Conservation (phyloP, 2,797 vertebrate genomes). For the Anguilla megastoma region DNA sequence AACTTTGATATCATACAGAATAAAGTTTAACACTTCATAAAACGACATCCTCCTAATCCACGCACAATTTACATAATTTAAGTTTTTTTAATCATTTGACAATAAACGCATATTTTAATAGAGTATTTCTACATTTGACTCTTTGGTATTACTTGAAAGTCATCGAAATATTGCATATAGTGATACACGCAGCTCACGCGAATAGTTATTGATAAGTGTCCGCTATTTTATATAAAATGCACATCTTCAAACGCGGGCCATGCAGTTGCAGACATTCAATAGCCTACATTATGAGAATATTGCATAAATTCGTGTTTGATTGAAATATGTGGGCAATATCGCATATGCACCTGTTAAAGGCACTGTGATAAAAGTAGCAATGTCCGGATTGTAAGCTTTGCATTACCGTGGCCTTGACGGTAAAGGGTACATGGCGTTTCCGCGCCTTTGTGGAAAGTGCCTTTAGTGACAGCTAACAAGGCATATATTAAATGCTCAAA, state of each 20-base stretch:
- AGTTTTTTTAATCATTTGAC: neutral
- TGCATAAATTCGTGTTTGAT: neutral
- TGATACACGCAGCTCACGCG: neutral
- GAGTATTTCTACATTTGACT: neutral
- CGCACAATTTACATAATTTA: slow-evolving; percentile 16
- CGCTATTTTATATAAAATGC: neutral
- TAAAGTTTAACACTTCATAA: slow-evolving; percentile 20
- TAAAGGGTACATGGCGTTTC: neutral
- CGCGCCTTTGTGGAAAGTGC: neutral
- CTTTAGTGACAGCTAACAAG: neutral
- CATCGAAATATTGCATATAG: neutral
- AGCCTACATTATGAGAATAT: neutral
- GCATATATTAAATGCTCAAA: neutral
- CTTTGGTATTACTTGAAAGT: neutral
- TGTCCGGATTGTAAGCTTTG: neutral
- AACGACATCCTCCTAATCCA: neutral
- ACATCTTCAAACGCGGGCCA: neutral
- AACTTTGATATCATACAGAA: slow-evolving; percentile 4
- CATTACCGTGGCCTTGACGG: neutral
- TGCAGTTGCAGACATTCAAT: neutral
- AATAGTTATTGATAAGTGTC: neutral
- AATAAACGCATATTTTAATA: neutral
- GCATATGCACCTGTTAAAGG: slow-evolving; percentile 1
- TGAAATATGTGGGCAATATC: neutral
- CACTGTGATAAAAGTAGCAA: neutral